These are phyloP conservation scores for Archocentrus centrarchus DNA, from an alignment of 2,113 vertebrate genomes.

Conservation along the genomic window DNA sequence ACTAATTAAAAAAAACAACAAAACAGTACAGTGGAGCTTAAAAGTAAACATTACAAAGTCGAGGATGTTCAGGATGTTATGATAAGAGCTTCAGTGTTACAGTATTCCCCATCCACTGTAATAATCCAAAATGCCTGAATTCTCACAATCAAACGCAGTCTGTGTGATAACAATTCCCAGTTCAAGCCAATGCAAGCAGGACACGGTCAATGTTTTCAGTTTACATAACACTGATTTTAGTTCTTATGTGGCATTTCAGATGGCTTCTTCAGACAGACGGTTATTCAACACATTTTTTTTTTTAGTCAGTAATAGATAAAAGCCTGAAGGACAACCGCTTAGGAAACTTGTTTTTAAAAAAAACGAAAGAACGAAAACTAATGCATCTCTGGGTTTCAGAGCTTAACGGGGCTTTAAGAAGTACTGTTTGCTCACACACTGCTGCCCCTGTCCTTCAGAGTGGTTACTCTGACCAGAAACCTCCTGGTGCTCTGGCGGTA, in stretches of 20 bases:
- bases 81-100: neutral
- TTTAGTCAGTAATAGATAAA: neutral
- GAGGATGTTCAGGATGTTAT: neutral
- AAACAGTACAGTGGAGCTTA: neutral
- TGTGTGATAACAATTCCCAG: neutral
- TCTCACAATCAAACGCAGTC: neutral
- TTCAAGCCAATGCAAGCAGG: neutral
- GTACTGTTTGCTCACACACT: conserved; percentile 28
- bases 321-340: neutral
- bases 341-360: neutral
- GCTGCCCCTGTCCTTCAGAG: conserved; percentile 72
- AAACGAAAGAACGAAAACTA: neutral
- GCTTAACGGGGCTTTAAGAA: neutral
- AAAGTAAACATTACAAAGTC: conserved; percentile 2
- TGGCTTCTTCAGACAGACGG: neutral
- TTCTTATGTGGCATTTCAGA: neutral
- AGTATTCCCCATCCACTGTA: neutral
- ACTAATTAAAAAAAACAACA: neutral
- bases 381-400: neutral
- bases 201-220: neutral
- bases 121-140: neutral
- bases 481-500: conserved; percentile 84
- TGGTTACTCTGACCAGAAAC: conserved; percentile 85
- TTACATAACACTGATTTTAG: neutral
- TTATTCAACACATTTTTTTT: neutral